phyloP scores from a whole-genome alignment of 2,113 vertebrate species.

The Cynopterus brachyotis region DNA sequence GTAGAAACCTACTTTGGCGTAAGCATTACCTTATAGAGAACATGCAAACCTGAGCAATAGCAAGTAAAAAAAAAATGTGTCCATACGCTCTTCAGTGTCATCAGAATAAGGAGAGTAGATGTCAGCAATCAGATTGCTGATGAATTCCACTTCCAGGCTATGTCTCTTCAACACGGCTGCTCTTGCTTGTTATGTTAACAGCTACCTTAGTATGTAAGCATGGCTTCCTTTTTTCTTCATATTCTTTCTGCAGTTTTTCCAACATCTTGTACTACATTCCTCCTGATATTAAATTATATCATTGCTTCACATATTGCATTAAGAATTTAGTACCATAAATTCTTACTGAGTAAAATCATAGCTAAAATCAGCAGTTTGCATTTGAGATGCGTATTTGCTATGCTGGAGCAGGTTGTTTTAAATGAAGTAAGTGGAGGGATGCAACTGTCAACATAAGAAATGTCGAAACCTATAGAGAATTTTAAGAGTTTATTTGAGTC shows the following conservation, averaged over 20 bases:
- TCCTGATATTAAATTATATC: neutral
- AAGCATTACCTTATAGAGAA: neutral
- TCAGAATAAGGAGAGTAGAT: neutral
- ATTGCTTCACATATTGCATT: neutral
- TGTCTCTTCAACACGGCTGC: neutral
- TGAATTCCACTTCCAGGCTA: too few species aligned
- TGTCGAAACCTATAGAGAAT: neutral
- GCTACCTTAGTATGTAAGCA: too few species aligned
- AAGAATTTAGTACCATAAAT: neutral
- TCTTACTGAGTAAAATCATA: neutral
- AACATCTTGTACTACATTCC: rapidly evolving
- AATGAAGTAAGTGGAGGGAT: neutral
- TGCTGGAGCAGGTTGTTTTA: neutral
- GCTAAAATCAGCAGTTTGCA: neutral
- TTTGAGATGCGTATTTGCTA: rapidly evolving
- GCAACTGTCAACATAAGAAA: neutral
- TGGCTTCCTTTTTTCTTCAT: rapidly evolving
- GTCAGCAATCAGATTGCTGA: neutral
- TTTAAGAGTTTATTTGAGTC: neutral
- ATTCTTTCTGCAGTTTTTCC: neutral
- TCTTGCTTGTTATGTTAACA: too few species aligned
- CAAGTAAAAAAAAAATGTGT: neutral
- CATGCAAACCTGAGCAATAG: neutral
- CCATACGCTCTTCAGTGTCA: neutral
- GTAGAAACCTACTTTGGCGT: neutral